Evolutionary conservation across 2,888 invertebrate species (phyloP).

Genomic region (Andrena marginata): DNA sequence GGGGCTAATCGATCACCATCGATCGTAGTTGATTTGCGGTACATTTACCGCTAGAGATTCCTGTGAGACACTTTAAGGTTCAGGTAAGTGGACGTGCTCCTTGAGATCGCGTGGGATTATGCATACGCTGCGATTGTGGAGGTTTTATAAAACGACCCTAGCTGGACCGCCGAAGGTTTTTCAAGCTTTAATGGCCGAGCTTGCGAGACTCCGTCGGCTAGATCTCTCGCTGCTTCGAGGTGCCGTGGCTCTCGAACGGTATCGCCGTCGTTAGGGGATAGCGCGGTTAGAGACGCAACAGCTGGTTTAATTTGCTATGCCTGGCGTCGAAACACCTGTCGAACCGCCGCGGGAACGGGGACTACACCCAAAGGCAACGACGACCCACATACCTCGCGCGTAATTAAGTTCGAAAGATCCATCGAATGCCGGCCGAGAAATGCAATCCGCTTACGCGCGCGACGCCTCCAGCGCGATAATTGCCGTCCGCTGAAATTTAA

Average conservation of each 20-base stretch:
- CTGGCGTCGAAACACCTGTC: constrained; percentile 48
- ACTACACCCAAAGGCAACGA: constrained; percentile 21
- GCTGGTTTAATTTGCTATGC: constrained; percentile 48
- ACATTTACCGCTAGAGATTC: not conserved
- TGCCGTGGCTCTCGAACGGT: constrained; percentile 5
- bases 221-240: too few relatives aligned
- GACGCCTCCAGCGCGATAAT: constrained; percentile 19
- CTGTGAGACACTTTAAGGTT: not conserved
- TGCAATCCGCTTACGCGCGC: not conserved
- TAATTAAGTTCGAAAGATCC: constrained; percentile 40
- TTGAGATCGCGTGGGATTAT: too few relatives aligned
- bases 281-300: constrained; percentile 29
- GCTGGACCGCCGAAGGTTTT: too few relatives aligned
- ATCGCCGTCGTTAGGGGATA: constrained; percentile 16
- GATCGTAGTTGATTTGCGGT: too few relatives aligned
- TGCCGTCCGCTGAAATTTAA: constrained; percentile 23
- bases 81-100: not conserved
- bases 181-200: too few relatives aligned
- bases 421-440: constrained; percentile 1
- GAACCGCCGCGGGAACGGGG: constrained; percentile 38
- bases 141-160: too few relatives aligned
- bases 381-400: constrained; percentile 52
- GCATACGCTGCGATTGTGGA: too few relatives aligned
- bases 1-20: too few relatives aligned
- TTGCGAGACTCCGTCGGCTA: too few relatives aligned